Conservation (phyloP, 2,113 vertebrate genomes). For the Nannobrachium achirus region DNA sequence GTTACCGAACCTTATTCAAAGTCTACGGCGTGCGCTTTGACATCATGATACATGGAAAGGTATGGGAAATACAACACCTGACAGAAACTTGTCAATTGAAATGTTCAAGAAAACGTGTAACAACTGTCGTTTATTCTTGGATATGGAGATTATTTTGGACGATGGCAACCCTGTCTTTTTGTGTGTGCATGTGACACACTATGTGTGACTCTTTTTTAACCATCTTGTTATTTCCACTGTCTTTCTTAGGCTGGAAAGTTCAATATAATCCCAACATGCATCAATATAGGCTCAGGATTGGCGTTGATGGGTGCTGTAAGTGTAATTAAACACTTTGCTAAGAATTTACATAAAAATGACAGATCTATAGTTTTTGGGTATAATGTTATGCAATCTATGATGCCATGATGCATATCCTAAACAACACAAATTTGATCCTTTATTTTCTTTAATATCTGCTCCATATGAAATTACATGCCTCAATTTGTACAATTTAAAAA, state of each 20-base stretch:
- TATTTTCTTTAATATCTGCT: background rate
- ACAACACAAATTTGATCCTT: background rate
- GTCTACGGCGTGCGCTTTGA: conserved; percentile 90
- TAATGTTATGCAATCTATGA: background rate
- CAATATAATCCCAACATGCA: conserved; percentile 86
- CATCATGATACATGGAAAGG: conserved; percentile 91
- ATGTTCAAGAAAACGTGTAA: too few relatives aligned
- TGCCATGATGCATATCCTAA: background rate
- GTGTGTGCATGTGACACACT: background rate
- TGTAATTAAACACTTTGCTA: conserved; percentile 29
- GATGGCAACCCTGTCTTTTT: background rate
- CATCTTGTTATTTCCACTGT: conserved; percentile 15
- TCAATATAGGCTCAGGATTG: conserved; percentile 87
- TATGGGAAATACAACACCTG: conserved; percentile 58
- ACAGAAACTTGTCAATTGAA: too few relatives aligned
- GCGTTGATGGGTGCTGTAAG: conserved; percentile 91
- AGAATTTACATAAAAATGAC: background rate
- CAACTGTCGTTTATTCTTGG: background rate
- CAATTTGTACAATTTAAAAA: conserved; percentile 23
- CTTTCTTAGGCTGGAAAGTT: conserved; percentile 87
- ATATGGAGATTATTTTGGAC: too few relatives aligned
- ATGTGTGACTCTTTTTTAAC: background rate
- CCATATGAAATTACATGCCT: background rate
- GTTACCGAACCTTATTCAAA: conserved; percentile 84
- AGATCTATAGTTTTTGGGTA: background rate